Evolutionary conservation across 2,888 invertebrate genomes (phyloP), one percentile per base, ranked within the genome.

Genomic region (Polymixis lichenea): DNA sequence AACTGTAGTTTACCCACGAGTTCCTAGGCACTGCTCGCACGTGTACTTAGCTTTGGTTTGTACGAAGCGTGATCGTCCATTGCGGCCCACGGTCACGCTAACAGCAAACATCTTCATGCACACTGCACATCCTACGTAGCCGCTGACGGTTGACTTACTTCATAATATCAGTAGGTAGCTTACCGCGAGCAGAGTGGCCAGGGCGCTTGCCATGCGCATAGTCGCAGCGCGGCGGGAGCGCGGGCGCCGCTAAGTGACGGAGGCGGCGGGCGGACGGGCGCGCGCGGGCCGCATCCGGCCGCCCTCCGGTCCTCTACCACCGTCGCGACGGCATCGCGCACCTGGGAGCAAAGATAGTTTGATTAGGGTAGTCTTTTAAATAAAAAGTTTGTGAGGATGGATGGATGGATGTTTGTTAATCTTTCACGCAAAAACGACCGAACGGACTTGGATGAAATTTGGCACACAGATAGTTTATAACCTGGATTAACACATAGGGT

Each of bases 121-220:
- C 28, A 9, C 17, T 58, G 58, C 58, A 60, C 19, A 60, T 11
- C 11, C 28, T 60, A 19, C 19, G 32, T 22, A 32, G 6, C 19
- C 60, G 22, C 22, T 22, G 32, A 32, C 7, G 60, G 22, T 32
- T 32, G 32, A 22, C 22, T 61, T 22, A 22, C 32, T 38, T 22
- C 5, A 19, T 38, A 38, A 38, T 38, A 38, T 38, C 2, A 60
- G 25, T 43, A 43, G 17, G 0, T 28, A 17, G 74, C 97, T 97
- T 93, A 98, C 98, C 98, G 98, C 98, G 97, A 98, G 97, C 97
- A 98, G 97, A 97, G 97, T 97, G 97, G 97, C 96, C 96, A 97
- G 97, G 96, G 97, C 97, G 95, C 96, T 97, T 97, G 97, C 97
- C 97, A 98, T 98, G 97, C 97, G 98, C 98, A 98, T 98, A 98